Base-by-base conservation (phyloP, 92 coral and sea anemone species). In the Meandrina meandrites region DNA sequence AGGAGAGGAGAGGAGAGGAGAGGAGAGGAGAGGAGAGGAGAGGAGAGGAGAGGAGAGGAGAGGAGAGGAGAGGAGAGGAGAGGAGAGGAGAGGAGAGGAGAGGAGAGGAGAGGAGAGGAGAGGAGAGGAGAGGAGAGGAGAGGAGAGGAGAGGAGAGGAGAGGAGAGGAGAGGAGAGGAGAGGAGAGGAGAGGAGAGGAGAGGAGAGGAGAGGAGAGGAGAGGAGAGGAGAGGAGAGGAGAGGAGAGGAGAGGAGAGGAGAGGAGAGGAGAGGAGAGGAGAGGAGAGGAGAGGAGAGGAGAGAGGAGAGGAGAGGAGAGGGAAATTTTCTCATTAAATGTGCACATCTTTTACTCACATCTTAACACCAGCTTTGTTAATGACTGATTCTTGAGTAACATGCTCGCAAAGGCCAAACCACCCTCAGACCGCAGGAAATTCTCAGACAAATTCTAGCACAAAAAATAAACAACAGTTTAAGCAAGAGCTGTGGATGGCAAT, bases 381-480 rank as follows among this genome's bases (percentile, higher is more conserved):
- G 98, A 93, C 45, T 93, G 92, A 84, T 97, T 97, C 86, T 90
- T 91, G 81, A 90, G 87, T 81, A 97, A 90, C 97, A 97, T 93
- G 79, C 90, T 86, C n/a, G 98, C 98, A 83, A 97, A 89, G 24
- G 94, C 94, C 67, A 91, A 81, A 0, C 99, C 99, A 15, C 98
- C 96, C 60, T 93, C 94, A 12, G 97, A 82, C 28, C 98, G 83
- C 24, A 97, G 81, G 71, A 95, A 95, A 75, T 97, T 97, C 92
- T 95, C 90, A 0, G 99, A 97, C 78, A 97, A 84, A 86, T 97
- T 88, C 99, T 97, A 75, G 15, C 34, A 81, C n/a, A 37, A 74
- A 70, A 76, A 47, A 48, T 6, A 57, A 75, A 62, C 9, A 9
- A 37, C 0, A 62, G 62, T 51, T 24, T n/a, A n/a, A n/a, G 18